These are phyloP conservation scores for Axis porcinus DNA, from an alignment of 2,113 vertebrate genomes.

Conservation along the genomic window DNA sequence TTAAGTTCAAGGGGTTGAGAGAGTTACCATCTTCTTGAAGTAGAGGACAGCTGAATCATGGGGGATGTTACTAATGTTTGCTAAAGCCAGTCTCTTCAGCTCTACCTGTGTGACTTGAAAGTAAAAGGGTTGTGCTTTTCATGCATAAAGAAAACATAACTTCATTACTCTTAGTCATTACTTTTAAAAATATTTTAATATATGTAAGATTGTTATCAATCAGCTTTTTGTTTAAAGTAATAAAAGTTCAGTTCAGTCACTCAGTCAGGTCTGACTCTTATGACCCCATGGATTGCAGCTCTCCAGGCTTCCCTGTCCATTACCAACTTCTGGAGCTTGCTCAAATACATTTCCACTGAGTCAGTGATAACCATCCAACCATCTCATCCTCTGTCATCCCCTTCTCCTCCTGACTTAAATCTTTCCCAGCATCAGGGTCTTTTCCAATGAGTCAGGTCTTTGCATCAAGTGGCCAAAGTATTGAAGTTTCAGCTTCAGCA, in stretches of 20 bases:
- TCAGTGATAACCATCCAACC: background rate
- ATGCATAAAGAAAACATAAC: background rate
- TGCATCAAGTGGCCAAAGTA: background rate
- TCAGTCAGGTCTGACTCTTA: background rate
- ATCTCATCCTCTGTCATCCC: background rate
- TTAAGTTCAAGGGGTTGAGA: background rate
- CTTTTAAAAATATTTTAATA: background rate
- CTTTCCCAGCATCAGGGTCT: background rate
- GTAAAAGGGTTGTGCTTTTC: background rate
- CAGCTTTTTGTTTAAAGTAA: constrained; percentile 35
- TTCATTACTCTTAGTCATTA: background rate
- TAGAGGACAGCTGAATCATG: background rate
- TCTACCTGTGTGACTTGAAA: background rate
- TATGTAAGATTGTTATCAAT: background rate
- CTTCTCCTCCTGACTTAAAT: background rate
- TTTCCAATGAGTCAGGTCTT: background rate
- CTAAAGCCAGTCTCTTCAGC: background rate
- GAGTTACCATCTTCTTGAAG: background rate
- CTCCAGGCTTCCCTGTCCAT: background rate
- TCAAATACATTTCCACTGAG: background rate
- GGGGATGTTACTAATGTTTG: background rate
- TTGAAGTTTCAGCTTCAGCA: background rate
- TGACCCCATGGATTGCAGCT: background rate
- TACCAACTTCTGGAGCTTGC: background rate
- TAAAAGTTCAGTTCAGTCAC: background rate